Evolutionary conservation across 1,140 invertebrate genomes (phyloP).

Genomic region (Penaeus chinensis): DNA sequence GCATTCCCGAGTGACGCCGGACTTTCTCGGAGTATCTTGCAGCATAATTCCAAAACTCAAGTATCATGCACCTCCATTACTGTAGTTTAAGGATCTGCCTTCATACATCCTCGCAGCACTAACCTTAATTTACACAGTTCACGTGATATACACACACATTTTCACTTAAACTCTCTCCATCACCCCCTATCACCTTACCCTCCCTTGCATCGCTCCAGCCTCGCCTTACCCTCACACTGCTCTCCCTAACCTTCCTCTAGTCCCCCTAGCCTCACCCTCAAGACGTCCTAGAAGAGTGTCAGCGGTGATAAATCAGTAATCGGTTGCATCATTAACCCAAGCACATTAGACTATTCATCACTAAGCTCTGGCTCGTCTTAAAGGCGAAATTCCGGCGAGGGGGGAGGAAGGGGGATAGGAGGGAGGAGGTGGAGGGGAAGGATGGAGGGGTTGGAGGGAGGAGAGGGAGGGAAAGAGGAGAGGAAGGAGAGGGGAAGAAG

Average conservation of each 20-base stretch:
- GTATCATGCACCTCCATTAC: no score
- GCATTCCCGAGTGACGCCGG: no score
- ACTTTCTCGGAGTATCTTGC: no score
- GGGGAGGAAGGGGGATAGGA: neutral
- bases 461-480: neutral
- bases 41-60: no score
- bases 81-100: no score
- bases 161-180: no score
- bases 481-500: neutral
- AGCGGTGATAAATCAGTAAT: no score
- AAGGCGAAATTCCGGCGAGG: neutral
- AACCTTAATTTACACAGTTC: neutral
- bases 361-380: neutral
- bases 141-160: neutral
- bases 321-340: conserved; percentile 23
- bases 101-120: no score
- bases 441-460: neutral
- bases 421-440: neutral
- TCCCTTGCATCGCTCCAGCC: neutral
- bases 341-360: conserved; percentile 33
- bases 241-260: neutral
- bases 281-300: neutral
- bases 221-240: neutral
- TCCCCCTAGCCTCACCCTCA: neutral
- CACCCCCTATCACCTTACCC: no score